phyloP scores from a whole-genome alignment of 2,113 vertebrate genomes.

The Corynorhinus townsendii region DNA sequence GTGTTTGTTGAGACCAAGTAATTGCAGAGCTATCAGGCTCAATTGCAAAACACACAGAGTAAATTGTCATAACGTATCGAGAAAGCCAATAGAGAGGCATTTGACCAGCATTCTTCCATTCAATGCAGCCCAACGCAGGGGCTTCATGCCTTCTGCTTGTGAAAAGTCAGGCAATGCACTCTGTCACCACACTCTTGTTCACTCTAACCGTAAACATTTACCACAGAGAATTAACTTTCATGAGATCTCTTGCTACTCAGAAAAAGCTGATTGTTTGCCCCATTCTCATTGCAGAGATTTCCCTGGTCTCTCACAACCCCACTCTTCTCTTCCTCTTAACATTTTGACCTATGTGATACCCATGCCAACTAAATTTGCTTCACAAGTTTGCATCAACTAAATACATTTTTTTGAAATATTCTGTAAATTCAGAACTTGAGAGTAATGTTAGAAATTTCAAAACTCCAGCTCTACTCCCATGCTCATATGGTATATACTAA shows the following conservation, averaged over 20 bases:
- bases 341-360: background rate
- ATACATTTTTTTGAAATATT: background rate
- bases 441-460: background rate
- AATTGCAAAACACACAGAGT: constrained; percentile 63
- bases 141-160: background rate
- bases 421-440: background rate
- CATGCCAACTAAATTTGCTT: background rate
- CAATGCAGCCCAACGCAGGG: background rate
- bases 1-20: constrained; percentile 61
- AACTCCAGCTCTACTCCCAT: accelerated
- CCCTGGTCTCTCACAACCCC: background rate
- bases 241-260: background rate
- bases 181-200: constrained; percentile 29
- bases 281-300: background rate
- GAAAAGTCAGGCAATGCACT: background rate
- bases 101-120: background rate
- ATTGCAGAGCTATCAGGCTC: constrained; percentile 59
- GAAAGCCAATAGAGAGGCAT: constrained; percentile 1
- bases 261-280: background rate
- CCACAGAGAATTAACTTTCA: background rate
- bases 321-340: background rate
- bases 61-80: constrained; percentile 59
- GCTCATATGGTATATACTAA: background rate
- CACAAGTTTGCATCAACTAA: background rate
- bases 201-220: constrained; percentile 31